Base-by-base conservation (phyloP, 2,113 vertebrate species). In the Electrona antarctica region DNA sequence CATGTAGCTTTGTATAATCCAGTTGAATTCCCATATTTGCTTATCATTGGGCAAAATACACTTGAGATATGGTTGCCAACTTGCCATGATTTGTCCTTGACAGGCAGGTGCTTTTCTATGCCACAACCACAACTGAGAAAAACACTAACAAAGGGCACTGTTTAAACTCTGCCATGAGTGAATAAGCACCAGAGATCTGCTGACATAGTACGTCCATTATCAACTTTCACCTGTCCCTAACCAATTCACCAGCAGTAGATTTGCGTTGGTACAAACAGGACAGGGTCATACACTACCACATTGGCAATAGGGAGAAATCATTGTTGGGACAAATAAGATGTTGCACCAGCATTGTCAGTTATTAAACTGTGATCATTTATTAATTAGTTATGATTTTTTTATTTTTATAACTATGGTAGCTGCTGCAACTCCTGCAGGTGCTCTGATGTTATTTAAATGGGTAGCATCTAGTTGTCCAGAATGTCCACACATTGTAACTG, bases 121-220 rank as follows among this genome's bases (percentile, higher is more conserved):
- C 11, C 46, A 62, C 51, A 47, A 3, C 67, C 52, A 14, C 33
- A 54, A n/a, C n/a, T 1, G 12, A 52, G 51, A 7, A 64, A 68
- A 63, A 67, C 64, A 64, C 54, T 61, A 50, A 64, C 46, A 67
- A 71, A 58, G 65, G 46, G 15, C 7, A 54, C 52, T 13, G 10
- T 4, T 11, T 54, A 54, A 41, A 41, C n/a, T 54, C n/a, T 54
- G 52, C n/a, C 8, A 54, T 52, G 12, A 13, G 52, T 54, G n/a
- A 54, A 13, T 7, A 54, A 54, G 52, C 33, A 41, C 33, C 33
- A 41, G 33, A 41, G 3, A 6, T 41, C 33, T 41, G 33, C 33
- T 41, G 33, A 41, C 33, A 41, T 41, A 41, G 33, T 41, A 41
- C 5, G 33, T 41, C 33, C 2, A 41, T 41, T 41, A 41, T 41